These are phyloP conservation scores for Chironomus riparius DNA, from an alignment of 2,888 invertebrate species.

Conservation along the genomic window DNA sequence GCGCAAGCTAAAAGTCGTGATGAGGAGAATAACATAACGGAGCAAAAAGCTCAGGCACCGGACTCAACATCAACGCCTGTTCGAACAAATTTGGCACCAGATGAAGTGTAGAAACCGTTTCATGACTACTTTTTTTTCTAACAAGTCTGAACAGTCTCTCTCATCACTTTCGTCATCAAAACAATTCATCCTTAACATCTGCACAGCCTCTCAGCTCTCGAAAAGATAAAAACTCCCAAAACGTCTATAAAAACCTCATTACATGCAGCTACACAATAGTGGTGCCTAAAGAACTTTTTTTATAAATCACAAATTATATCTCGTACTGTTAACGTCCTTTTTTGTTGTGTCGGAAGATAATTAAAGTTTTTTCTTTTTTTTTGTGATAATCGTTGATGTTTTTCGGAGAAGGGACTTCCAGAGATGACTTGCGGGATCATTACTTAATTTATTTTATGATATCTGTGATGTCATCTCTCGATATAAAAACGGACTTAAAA, in stretches of 20 bases:
- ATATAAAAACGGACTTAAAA: constrained; percentile 2
- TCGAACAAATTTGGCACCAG: constrained; percentile 33
- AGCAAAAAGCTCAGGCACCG: neutral
- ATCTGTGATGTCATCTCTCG: neutral
- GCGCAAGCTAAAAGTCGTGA: constrained; percentile 37
- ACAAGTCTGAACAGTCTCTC: neutral
- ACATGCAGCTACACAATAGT: neutral
- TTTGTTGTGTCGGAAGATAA: neutral
- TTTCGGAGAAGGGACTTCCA: constrained; percentile 17
- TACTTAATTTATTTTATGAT: neutral
- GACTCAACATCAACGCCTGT: constrained; percentile 22
- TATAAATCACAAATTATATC: neutral
- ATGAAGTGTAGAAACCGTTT: constrained; percentile 35
- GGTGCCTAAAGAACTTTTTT: constrained; percentile 2
- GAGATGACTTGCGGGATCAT: neutral
- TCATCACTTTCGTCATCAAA: neutral
- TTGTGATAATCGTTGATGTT: constrained; percentile 21
- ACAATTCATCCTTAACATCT: neutral
- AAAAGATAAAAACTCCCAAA: too few species aligned
- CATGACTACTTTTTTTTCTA: neutral
- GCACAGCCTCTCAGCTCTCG: too few species aligned
- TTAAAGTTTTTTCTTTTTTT: neutral
- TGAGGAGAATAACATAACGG: constrained; percentile 32
- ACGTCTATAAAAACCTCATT: too few species aligned
- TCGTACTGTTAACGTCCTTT: neutral